Evolutionary conservation across 2,113 vertebrate genomes (phyloP), one percentile per base, ranked within the genome.

Genomic region (cat (Felis catus)): DNA sequence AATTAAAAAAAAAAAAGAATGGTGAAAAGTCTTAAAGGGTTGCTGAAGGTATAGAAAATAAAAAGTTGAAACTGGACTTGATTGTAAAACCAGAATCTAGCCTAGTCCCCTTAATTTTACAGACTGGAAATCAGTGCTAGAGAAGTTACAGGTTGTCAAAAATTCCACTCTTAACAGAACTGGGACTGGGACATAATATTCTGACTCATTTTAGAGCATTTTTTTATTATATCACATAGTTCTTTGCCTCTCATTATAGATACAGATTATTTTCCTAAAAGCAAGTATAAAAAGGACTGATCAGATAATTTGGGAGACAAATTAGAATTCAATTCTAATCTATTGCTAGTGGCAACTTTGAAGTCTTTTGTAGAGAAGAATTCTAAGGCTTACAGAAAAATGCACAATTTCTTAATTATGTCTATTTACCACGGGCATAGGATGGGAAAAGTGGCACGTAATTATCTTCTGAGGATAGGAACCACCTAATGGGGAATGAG

Each of bases 301-400:
- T 88, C 51, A 93, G 83, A 83, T 83, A 71, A 92, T 41, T 33
- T 53, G 79, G 19, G 51, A 96, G 18, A 70, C 45, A 48, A 58
- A 86, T 65, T 51, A 74, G 86, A 51, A 82, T 90, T 84, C 36
- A 90, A 6, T 79, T 96, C 12, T 74, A 89, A 87, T 63, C 58
- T 82, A 81, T 36, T 93, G 29, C 13, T 92, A 87, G 48, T 51
- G 41, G 39, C 33, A 96, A 41, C 51, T 55, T 51, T 36, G 63
- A 95, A 63, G 81, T 79, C 12, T 12, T 80, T 92, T 97, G 63
- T 70, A 51, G 39, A 73, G 68, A 91, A 76, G 41, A n/a, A 97
- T 55, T 78, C 36, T 68, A 78, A 91, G 45, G 51, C 81, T 82
- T 91, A 79, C 31, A 92, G 65, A 74, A 78, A 70, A 89, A 89